Conservation (phyloP, 2,888 invertebrate genomes). For the Ormyrus thymus region DNA sequence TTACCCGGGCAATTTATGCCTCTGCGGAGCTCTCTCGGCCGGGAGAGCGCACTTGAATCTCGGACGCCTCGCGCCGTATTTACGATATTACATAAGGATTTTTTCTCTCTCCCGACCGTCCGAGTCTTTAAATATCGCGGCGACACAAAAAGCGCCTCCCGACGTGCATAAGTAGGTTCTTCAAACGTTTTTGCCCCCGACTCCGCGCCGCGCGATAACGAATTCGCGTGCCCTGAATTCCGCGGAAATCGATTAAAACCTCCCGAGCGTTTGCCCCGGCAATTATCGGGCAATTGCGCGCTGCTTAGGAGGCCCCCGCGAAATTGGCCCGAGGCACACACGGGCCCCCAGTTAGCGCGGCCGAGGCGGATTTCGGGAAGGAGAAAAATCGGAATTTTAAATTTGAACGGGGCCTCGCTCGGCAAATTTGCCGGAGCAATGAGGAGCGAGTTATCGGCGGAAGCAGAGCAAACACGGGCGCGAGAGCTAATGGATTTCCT, state of each 20-base stretch:
- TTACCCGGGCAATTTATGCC: background rate
- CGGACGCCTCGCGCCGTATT: background rate
- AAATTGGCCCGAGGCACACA: slow-evolving; percentile 2
- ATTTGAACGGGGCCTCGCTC: slow-evolving; percentile 1
- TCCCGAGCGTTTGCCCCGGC: slow-evolving; percentile 3
- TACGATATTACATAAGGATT: slow-evolving; percentile 9
- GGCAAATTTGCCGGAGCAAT: slow-evolving; percentile 6
- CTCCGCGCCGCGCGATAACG: background rate
- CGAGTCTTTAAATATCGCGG: slow-evolving; percentile 10
- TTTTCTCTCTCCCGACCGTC: background rate
- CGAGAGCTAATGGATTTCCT: background rate
- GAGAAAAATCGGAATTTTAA: background rate
- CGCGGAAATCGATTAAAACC: background rate
- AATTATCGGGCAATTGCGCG: slow-evolving; percentile 24
- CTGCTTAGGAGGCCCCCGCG: background rate
- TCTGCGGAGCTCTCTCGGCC: background rate
- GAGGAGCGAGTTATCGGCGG: background rate
- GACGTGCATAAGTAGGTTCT: background rate
- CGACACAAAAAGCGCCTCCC: background rate
- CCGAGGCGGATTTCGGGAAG: background rate
- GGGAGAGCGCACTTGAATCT: background rate
- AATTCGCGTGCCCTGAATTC: background rate
- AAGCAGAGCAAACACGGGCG: background rate
- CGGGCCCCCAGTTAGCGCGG: background rate
- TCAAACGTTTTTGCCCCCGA: background rate